Evolutionary conservation across 1,140 invertebrate species (phyloP), one percentile per base, ranked within the genome.

Genomic region (Zeugodacus cucurbitae): DNA sequence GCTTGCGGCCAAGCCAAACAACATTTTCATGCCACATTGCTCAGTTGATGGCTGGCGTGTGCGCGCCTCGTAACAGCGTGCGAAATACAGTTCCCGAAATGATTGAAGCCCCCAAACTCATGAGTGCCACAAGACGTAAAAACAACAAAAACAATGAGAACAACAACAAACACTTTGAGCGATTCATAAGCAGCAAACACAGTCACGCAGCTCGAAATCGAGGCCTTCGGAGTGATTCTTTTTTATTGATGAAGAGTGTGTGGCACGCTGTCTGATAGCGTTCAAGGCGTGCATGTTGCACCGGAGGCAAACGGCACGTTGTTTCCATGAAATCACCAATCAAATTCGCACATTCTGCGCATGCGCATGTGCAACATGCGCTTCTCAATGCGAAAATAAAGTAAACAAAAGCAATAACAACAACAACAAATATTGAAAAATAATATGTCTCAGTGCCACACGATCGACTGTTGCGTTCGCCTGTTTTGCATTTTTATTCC

Each of bases 331-430:
- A 82, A 82, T 82, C 74, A 48, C 74, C 74, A 44, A 82, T 82
- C 74, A 82, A 82, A 82, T 82, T 82, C 74, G 74, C 74, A 82
- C 74, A 82, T 82, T 82, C 74, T 82, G 74, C 41, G 41, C 74
- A 82, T 82, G 74, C 74, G 74, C 74, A 82, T 82, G 74, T 82
- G 41, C 74, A 48, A 82, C 74, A 82, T 82, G 74, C 74, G 74
- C 74, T 82, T 82, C 74, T 48, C 74, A 48, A 14, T 41, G 37
- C n/a, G 48, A 54, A 82, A 82, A 82, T 3, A 54, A n/a, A n/a
- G n/a, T n/a, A 48, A 32, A 32, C 26, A 4, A 64, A 32, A 64
- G 0, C 2, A 6, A n/a, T n/a, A n/a, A 26, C n/a, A 59, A 8
- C 59, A 62, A 62, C n/a, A 62, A 26, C 59, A 62, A n/a, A 26